These are phyloP conservation scores for Rhabdophis nuchalis DNA, from an alignment of 2,797 vertebrate species.

Conservation along the genomic window DNA sequence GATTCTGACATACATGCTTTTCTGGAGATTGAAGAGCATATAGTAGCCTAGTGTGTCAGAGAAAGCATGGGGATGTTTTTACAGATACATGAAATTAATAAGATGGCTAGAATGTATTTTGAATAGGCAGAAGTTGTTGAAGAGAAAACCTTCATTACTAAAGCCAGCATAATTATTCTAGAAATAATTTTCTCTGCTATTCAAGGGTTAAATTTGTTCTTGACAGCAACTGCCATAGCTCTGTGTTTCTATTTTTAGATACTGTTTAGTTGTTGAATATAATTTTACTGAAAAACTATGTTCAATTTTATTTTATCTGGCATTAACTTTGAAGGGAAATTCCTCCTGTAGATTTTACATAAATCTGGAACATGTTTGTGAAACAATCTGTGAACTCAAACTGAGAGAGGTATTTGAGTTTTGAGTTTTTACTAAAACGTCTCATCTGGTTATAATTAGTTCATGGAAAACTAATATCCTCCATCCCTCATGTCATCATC, in stretches of 20 bases:
- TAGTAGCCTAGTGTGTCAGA: background rate
- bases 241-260: slow-evolving; percentile 34
- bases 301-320: slow-evolving; percentile 45
- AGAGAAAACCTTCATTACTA: background rate
- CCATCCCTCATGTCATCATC: slow-evolving; percentile 34
- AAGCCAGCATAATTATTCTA: background rate
- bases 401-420: slow-evolving; percentile 62
- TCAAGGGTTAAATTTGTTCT: background rate
- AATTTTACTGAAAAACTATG: slow-evolving; percentile 24
- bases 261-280: slow-evolving; percentile 36
- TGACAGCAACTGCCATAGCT: background rate
- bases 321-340: slow-evolving; percentile 41
- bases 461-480: slow-evolving; percentile 42
- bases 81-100: background rate
- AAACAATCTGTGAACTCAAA: slow-evolving; percentile 63
- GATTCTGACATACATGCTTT: background rate
- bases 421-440: slow-evolving; percentile 50
- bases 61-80: background rate
- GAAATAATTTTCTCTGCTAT: background rate
- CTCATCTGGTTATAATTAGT: slow-evolving; percentile 68
- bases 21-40: too few relatives aligned
- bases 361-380: slow-evolving; percentile 50
- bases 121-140: background rate
- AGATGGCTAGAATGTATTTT: background rate
- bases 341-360: slow-evolving; percentile 26